Evolutionary conservation across 2,797 vertebrate species (phyloP).

Genomic region (Acanthornis magna): DNA sequence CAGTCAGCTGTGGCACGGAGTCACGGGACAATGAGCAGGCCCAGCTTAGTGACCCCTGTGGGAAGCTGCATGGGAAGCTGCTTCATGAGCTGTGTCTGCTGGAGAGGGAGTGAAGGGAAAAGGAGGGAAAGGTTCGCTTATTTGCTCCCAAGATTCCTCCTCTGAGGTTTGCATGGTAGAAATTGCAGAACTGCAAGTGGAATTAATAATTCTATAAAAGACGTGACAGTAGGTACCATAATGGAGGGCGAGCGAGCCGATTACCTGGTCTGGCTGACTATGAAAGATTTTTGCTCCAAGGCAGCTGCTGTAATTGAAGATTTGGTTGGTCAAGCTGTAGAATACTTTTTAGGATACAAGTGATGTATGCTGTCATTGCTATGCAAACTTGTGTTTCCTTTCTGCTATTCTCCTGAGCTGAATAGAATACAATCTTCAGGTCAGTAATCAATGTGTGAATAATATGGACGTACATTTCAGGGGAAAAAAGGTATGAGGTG

Average conservation of each 20-base stretch:
- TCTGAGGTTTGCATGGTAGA: not conserved
- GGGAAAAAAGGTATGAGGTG: not conserved
- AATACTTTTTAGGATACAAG: not conserved
- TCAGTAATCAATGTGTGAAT: not conserved
- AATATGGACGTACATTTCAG: not conserved
- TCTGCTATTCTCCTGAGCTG: not conserved
- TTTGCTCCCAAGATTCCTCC: not conserved
- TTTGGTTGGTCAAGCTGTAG: constrained; percentile 10
- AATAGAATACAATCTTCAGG: not conserved
- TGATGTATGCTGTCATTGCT: not conserved
- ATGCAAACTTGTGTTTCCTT: not conserved
- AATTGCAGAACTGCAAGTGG: not conserved
- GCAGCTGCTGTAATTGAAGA: constrained; percentile 2
- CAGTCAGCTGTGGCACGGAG: not conserved
- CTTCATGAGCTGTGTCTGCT: not conserved
- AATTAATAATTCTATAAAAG: not conserved
- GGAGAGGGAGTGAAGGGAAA: not conserved
- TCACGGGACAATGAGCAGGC: not conserved
- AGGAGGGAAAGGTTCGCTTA: not conserved
- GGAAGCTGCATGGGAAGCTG: not conserved
- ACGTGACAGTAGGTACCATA: not conserved
- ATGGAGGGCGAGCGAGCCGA: not conserved
- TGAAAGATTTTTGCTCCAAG: not conserved
- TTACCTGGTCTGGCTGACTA: not conserved
- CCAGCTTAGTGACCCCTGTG: not conserved